Evolutionary conservation across 2,113 vertebrate genomes (phyloP).

Genomic region (cat (Felis catus)): DNA sequence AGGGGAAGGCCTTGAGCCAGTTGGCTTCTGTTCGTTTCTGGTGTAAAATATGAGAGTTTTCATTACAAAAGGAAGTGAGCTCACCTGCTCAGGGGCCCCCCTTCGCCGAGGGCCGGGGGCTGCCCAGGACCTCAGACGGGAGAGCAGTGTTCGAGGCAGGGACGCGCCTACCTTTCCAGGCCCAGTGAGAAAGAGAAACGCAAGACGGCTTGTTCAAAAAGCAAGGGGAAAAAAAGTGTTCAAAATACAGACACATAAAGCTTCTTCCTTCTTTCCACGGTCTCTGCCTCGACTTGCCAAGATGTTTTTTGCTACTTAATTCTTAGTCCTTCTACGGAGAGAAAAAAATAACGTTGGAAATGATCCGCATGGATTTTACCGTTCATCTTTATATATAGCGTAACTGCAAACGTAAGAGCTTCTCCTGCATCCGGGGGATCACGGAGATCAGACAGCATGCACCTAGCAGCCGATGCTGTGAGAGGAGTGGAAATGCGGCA

Average conservation of each 20-base stretch:
- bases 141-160: background rate
- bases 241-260: background rate
- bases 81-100: background rate
- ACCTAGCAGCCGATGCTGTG: background rate
- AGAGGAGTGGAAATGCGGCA: background rate
- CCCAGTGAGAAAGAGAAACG: background rate
- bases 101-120: background rate
- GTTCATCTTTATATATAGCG: background rate
- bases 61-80: background rate
- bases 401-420: background rate
- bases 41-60: slow-evolving; percentile 19
- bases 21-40: background rate
- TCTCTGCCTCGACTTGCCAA: background rate
- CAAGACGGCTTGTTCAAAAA: background rate
- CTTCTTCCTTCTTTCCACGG: background rate
- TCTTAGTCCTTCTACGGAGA: background rate
- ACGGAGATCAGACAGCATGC: background rate
- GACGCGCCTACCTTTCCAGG: background rate
- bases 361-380: background rate
- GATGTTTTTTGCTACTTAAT: background rate
- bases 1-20: background rate
- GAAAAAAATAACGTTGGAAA: background rate
- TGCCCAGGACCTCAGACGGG: background rate
- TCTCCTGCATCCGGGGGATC: background rate
- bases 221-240: background rate